phyloP scores from a whole-genome alignment of 2,113 vertebrate genomes.

The Eira barbara region DNA sequence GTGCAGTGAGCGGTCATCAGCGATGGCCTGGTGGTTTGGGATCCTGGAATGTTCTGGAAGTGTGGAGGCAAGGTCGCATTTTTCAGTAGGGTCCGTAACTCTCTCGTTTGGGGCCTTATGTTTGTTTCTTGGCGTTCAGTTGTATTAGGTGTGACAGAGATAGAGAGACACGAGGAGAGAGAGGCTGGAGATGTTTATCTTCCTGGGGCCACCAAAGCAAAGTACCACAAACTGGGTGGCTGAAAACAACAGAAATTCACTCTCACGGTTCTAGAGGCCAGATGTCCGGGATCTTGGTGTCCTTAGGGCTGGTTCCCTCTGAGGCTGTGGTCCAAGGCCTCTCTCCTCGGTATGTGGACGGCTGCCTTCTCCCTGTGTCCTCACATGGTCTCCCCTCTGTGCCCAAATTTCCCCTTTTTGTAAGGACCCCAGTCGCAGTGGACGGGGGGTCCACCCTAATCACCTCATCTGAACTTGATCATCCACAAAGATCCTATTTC shows the following conservation, averaged over 20 bases:
- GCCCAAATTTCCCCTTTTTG: rapidly evolving
- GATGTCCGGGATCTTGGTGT: rapidly evolving
- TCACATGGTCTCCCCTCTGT: neutral
- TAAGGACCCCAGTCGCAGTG: rapidly evolving
- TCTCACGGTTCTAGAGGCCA: rapidly evolving
- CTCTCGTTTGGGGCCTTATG: neutral
- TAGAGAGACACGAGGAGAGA: neutral
- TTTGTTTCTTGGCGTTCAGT: no score
- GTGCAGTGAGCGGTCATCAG: neutral
- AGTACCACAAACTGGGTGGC: rapidly evolving
- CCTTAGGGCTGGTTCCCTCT: neutral
- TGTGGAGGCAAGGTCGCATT: neutral
- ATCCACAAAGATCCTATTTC: neutral
- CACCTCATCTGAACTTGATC: neutral
- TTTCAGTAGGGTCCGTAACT: rapidly evolving
- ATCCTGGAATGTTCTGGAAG: neutral
- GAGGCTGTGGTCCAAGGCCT: neutral
- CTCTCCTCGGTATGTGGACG: rapidly evolving
- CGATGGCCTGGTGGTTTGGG: neutral
- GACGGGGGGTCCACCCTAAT: neutral
- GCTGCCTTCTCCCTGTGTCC: neutral
- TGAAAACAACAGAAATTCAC: rapidly evolving
- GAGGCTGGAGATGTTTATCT: rapidly evolving
- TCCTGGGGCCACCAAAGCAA: neutral
- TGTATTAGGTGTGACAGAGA: rapidly evolving